phyloP scores from a whole-genome alignment of 2,888 invertebrate genomes.

The Globia sparganii region DNA sequence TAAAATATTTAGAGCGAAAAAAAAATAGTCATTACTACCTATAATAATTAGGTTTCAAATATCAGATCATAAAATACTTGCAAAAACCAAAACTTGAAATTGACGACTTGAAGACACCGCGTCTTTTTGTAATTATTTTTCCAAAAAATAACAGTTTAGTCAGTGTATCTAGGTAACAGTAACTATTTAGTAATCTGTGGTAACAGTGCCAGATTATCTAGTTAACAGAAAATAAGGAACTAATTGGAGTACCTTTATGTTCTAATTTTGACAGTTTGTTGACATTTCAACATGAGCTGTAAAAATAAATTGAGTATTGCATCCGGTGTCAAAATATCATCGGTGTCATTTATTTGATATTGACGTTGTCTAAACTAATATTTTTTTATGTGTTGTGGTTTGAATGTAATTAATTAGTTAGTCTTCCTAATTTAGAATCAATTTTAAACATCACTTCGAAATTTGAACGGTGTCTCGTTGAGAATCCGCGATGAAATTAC shows the following conservation, averaged over 20 bases:
- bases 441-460: background rate
- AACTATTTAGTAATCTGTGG: too few relatives aligned
- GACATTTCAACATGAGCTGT: background rate
- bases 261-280: background rate
- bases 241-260: background rate
- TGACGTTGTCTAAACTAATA: slow-evolving; percentile 6
- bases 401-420: background rate
- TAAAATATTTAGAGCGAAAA: background rate
- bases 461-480: background rate
- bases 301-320: background rate
- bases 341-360: slow-evolving; percentile 18
- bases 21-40: background rate
- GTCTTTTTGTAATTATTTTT: background rate
- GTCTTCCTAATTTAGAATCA: background rate
- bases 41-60: background rate
- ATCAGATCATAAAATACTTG: background rate
- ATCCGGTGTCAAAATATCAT: slow-evolving; percentile 8
- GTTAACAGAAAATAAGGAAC: background rate
- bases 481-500: background rate
- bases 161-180: background rate
- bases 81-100: slow-evolving; percentile 2
- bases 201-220: background rate
- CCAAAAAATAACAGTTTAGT: background rate
- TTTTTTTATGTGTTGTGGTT: background rate
- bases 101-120: background rate